phyloP scores from a whole-genome alignment of 1,140 invertebrate species.

The Atopsyche davidsoni region DNA sequence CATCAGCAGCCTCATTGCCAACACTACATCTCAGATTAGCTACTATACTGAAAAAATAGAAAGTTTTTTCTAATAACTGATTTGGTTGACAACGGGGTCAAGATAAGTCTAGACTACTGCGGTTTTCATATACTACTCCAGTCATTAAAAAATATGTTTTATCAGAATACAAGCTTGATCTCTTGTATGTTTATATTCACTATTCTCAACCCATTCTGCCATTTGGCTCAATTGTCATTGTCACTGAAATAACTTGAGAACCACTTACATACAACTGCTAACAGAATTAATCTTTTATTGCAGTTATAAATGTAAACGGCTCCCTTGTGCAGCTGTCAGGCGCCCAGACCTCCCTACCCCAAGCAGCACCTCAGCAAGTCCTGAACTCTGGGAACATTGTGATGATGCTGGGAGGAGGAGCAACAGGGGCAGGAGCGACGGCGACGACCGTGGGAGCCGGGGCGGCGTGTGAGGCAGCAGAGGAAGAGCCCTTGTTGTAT shows the following conservation, averaged over 20 bases:
- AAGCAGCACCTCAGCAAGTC: slow-evolving; percentile 49
- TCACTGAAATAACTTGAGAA: too few species aligned
- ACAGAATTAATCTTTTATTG: slow-evolving; percentile 7
- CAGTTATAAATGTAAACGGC: slow-evolving; percentile 65
- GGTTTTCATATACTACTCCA: too few species aligned
- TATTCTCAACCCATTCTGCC: slow-evolving; percentile 4
- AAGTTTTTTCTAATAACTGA: too few species aligned
- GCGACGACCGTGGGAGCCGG: slow-evolving; percentile 30
- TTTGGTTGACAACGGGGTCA: too few species aligned
- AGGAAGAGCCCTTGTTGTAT: slow-evolving; percentile 92
- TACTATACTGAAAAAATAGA: too few species aligned
- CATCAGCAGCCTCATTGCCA: slow-evolving; percentile 6
- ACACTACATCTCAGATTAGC: too few species aligned
- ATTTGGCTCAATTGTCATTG: too few species aligned
- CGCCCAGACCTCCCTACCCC: slow-evolving; percentile 41
- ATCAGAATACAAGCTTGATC: too few species aligned
- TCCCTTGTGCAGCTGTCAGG: slow-evolving; percentile 60
- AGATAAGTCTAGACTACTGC: too few species aligned
- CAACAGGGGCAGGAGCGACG: slow-evolving; percentile 28
- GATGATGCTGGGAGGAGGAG: slow-evolving; percentile 45
- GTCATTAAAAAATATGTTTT: too few species aligned
- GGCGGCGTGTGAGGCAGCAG: slow-evolving; percentile 62
- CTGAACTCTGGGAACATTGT: slow-evolving; percentile 56
- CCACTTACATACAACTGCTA: too few species aligned
- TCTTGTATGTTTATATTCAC: slow-evolving; percentile 2